Conservation (phyloP, 2,888 invertebrate species). For the Miltochrista miniata region DNA sequence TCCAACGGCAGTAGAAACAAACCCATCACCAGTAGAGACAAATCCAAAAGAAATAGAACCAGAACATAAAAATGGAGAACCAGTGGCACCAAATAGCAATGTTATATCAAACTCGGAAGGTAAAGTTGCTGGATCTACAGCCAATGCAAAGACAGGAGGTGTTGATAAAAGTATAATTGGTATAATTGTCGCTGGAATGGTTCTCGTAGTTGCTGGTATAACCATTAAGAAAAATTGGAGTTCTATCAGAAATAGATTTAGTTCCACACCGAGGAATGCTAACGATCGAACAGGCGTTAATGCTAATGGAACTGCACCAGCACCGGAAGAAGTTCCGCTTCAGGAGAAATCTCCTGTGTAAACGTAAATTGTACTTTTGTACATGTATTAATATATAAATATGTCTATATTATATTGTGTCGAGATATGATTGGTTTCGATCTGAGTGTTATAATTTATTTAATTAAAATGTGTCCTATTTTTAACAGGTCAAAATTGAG, state of each 20-base stretch:
- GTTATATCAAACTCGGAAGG: constrained; percentile 33
- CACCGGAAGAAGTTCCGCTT: constrained; percentile 73
- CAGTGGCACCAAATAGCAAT: constrained; percentile 32
- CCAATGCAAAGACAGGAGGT: constrained; percentile 64
- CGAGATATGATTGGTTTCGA: constrained; percentile 61
- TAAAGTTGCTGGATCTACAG: constrained; percentile 61
- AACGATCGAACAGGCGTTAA: constrained; percentile 55
- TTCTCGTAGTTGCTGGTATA: constrained; percentile 79
- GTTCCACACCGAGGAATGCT: constrained; percentile 62
- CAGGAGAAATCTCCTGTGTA: constrained; percentile 75
- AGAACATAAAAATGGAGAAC: neutral
- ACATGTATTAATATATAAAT: constrained; percentile 4
- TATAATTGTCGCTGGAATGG: constrained; percentile 79
- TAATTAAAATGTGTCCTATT: constrained; percentile 19
- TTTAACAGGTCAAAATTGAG: constrained; percentile 21
- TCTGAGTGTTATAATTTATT: constrained; percentile 64
- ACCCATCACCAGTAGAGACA: neutral
- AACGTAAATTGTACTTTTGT: constrained; percentile 11
- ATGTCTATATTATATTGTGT: constrained; percentile 17
- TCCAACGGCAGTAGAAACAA: neutral
- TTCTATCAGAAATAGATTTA: constrained; percentile 71
- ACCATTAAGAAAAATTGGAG: constrained; percentile 83
- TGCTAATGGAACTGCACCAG: constrained; percentile 60
- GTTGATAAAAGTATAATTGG: constrained; percentile 81
- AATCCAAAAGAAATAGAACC: constrained; percentile 7